Evolutionary conservation across 1,140 invertebrate species (phyloP).

Genomic region (Hesperophylax magnus): DNA sequence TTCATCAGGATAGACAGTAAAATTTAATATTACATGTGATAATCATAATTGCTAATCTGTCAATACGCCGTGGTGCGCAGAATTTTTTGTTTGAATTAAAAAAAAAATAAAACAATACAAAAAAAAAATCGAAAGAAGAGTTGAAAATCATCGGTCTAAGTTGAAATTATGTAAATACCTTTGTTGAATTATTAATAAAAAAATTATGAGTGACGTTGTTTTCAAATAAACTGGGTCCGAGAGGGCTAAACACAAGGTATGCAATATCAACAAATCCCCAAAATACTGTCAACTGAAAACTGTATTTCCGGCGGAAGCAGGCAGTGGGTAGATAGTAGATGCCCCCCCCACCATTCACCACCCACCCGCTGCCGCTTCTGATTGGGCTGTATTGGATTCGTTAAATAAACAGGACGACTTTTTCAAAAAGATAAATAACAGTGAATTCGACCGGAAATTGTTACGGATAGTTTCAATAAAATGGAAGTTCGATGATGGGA

Average conservation of each 20-base stretch:
- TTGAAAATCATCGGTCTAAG: too few relatives aligned
- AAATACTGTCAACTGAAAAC: not conserved
- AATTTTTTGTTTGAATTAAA: too few relatives aligned
- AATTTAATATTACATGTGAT: too few relatives aligned
- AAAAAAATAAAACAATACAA: too few relatives aligned
- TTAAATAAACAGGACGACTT: not conserved
- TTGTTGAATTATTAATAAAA: too few relatives aligned
- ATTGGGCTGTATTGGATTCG: not conserved
- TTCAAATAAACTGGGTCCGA: not conserved
- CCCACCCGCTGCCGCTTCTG: not conserved
- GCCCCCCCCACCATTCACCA: not conserved
- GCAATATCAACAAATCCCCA: not conserved
- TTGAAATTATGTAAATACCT: too few relatives aligned
- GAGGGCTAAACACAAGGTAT: not conserved
- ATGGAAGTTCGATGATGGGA: too few relatives aligned
- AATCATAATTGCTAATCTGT: too few relatives aligned
- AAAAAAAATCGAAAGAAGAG: too few relatives aligned
- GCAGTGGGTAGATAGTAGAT: not conserved
- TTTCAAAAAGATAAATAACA: not conserved
- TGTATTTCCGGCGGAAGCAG: conserved; percentile 17
- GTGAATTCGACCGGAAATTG: not conserved
- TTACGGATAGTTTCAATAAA: too few relatives aligned
- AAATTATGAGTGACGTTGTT: not conserved
- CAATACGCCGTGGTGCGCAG: too few relatives aligned
- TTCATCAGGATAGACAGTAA: too few relatives aligned